Conservation (phyloP, 1,140 invertebrate genomes). For the Hyphantria cunea region DNA sequence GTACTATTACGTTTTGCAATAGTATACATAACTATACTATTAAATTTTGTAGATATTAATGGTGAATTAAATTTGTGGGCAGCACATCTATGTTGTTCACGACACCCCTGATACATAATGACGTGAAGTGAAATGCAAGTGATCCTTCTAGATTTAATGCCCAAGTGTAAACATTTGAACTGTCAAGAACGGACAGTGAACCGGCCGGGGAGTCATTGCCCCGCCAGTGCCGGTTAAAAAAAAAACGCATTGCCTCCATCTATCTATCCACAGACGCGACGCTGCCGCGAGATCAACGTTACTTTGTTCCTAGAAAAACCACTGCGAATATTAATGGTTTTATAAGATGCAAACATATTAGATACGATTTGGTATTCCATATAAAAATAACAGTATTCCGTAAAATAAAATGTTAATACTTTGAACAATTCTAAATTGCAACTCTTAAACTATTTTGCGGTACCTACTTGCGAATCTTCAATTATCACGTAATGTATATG, state of each 20-base stretch:
- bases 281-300: slow-evolving; percentile 40
- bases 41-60: too few species aligned
- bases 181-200: slow-evolving; percentile 80
- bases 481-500: too few species aligned
- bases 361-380: too few species aligned
- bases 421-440: too few species aligned
- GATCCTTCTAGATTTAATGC: slow-evolving; percentile 67
- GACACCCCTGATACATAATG: slow-evolving; percentile 7
- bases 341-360: too few species aligned
- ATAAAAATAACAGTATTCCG: too few species aligned
- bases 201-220: slow-evolving; percentile 75
- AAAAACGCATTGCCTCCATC: slow-evolving; percentile 74
- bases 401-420: too few species aligned
- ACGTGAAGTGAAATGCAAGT: slow-evolving; percentile 55
- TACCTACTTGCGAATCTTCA: background rate
- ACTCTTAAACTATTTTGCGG: background rate
- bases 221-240: slow-evolving; percentile 72
- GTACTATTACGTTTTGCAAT: too few species aligned
- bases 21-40: too few species aligned
- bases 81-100: background rate
- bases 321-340: slow-evolving; percentile 24
- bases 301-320: slow-evolving; percentile 47
- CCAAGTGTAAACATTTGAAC: slow-evolving; percentile 77
- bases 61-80: background rate
- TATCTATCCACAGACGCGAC: slow-evolving; percentile 52